phyloP scores from a whole-genome alignment of 1,140 invertebrate genomes.

The Diprion similis region DNA sequence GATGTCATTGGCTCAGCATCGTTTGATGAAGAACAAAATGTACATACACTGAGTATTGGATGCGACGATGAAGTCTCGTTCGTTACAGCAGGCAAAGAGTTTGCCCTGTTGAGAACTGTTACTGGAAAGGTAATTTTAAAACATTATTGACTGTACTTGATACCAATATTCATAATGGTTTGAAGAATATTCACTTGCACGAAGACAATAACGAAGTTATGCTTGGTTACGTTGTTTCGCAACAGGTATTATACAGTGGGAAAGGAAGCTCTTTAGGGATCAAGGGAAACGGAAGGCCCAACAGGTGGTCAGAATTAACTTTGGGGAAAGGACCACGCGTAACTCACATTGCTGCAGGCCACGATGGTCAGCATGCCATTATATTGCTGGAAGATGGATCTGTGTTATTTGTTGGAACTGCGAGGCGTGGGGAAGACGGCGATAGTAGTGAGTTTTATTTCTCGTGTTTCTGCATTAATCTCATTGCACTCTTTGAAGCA shows the following conservation, averaged over 20 bases:
- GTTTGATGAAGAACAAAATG: constrained; percentile 71
- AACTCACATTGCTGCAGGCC: constrained; percentile 83
- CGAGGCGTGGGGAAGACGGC: constrained; percentile 93
- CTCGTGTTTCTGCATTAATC: constrained; percentile 12
- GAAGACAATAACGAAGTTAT: neutral
- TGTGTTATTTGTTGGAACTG: constrained; percentile 86
- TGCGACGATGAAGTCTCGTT: constrained; percentile 74
- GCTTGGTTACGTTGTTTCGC: constrained; percentile 16
- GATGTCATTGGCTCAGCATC: constrained; percentile 76
- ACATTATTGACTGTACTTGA: neutral
- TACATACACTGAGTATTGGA: constrained; percentile 62
- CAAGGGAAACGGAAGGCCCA: constrained; percentile 67
- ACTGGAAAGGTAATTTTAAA: constrained; percentile 73
- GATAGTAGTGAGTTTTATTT: constrained; percentile 65
- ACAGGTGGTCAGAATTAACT: constrained; percentile 78
- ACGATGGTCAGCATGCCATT: constrained; percentile 91
- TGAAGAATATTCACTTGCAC: constrained; percentile 19
- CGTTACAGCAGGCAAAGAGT: constrained; percentile 83
- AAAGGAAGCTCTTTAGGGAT: constrained; percentile 79
- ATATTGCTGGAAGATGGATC: constrained; percentile 89
- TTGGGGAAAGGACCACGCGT: constrained; percentile 81
- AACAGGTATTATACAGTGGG: constrained; percentile 77
- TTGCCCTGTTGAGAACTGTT: constrained; percentile 78
- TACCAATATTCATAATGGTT: neutral
- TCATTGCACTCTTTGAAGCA: constrained; percentile 11